Evolutionary conservation across 2,797 vertebrate species (phyloP).

Genomic region (Trematomus bernacchii): DNA sequence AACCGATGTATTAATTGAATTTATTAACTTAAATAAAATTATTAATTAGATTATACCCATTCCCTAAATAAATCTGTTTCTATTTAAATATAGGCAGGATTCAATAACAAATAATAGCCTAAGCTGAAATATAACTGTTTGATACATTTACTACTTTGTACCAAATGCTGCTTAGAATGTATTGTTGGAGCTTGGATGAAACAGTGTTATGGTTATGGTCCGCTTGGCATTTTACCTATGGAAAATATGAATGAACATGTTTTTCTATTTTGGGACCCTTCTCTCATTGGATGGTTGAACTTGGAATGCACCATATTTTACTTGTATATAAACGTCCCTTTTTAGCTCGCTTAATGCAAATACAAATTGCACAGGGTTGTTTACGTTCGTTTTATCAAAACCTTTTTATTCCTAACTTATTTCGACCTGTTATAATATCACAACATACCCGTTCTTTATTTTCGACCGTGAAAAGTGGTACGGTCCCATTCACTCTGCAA

Average conservation of each 20-base stretch:
- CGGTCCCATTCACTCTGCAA: slow-evolving; percentile 43
- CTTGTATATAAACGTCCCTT: background rate
- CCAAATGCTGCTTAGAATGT: no score
- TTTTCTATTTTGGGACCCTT: slow-evolving; percentile 71
- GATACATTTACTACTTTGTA: no score
- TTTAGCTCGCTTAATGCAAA: background rate
- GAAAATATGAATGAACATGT: slow-evolving; percentile 72
- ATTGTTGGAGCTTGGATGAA: no score
- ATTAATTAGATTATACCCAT: no score
- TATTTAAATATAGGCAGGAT: no score
- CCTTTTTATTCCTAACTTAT: fast-evolving
- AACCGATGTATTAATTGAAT: no score
- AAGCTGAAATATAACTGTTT: no score
- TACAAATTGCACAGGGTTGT: fast-evolving
- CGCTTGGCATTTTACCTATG: slow-evolving; percentile 33
- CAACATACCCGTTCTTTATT: background rate
- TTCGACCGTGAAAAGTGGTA: slow-evolving; percentile 61
- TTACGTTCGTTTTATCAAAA: fast-evolving
- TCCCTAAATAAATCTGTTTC: no score
- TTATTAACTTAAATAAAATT: no score
- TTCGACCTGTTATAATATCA: fast-evolving
- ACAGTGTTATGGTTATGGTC: background rate
- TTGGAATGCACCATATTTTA: slow-evolving; percentile 66
- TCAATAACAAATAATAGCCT: no score
- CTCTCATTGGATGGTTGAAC: slow-evolving; percentile 62